Conservation (phyloP, 2,888 invertebrate species). For the Buathra laborator region DNA sequence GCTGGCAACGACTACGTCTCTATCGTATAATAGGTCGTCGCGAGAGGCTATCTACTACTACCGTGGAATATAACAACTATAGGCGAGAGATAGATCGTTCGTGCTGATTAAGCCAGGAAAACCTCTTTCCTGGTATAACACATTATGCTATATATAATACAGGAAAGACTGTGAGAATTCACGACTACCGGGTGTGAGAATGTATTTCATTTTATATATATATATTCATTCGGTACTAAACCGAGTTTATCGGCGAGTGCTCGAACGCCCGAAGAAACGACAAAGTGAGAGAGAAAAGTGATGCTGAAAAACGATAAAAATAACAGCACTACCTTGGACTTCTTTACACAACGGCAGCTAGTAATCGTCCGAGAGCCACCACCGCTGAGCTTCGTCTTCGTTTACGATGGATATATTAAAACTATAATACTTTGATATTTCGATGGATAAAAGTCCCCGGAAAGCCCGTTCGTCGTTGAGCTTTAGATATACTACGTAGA, state of each 20-base stretch:
- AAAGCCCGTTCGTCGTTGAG: background rate
- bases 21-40: slow-evolving; percentile 53
- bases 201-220: slow-evolving; percentile 31
- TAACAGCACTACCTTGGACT: slow-evolving; percentile 26
- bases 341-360: background rate
- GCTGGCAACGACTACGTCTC: slow-evolving; percentile 27
- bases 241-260: slow-evolving; percentile 37
- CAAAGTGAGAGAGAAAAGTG: background rate
- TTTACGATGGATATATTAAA: slow-evolving; percentile 32
- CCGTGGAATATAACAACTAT: slow-evolving; percentile 2
- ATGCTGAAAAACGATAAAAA: slow-evolving; percentile 35
- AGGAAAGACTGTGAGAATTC: slow-evolving; percentile 21
- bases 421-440: slow-evolving; percentile 41
- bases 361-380: background rate
- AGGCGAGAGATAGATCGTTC: slow-evolving; percentile 45
- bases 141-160: background rate
- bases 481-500: no score
- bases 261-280: background rate
- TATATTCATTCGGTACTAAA: background rate
- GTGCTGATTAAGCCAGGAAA: slow-evolving; percentile 47
- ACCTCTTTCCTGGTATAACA: slow-evolving; percentile 32
- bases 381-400: background rate
- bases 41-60: slow-evolving; percentile 38
- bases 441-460: background rate
- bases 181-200: background rate